Evolutionary conservation across 2,113 vertebrate genomes (phyloP).

Genomic region (Panthera uncia): DNA sequence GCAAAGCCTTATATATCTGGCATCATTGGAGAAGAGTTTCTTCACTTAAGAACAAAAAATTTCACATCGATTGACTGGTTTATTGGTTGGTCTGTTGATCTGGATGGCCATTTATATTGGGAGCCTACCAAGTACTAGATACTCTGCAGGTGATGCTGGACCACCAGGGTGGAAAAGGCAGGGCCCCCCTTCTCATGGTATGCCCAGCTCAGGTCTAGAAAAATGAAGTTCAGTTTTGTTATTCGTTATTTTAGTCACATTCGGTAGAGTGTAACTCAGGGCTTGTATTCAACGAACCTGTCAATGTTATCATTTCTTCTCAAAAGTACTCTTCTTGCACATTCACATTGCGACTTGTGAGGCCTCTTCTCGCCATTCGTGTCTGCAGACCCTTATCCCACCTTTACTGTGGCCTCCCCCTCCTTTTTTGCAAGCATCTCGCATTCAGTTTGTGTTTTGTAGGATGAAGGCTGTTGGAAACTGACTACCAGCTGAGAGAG

Average conservation of each 20-base stretch:
- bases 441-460: not conserved
- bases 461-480: not conserved
- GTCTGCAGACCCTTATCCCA: not conserved
- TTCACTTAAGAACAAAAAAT: not conserved
- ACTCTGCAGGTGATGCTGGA: not conserved
- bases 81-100: not conserved
- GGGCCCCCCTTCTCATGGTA: not conserved
- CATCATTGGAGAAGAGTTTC: slow-evolving; percentile 17
- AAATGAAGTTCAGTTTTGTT: not conserved
- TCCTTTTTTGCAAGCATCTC: not conserved
- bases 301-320: not conserved
- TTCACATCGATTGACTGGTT: not conserved
- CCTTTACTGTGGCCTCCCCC: not conserved
- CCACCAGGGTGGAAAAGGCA: not conserved
- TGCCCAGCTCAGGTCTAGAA: not conserved
- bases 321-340: not conserved
- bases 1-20: not conserved
- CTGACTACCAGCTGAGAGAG: not conserved
- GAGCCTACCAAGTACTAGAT: not conserved
- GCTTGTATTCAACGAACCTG: not conserved
- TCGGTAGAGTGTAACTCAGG: not conserved
- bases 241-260: not conserved
- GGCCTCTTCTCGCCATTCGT: not conserved
- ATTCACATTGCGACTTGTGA: not conserved
- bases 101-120: not conserved